Percentiles rank a stretch among this genome's conserved stretches.
Conservation (phyloP, 1,140 invertebrate genomes). For the Potamilus streckersoni region DNA sequence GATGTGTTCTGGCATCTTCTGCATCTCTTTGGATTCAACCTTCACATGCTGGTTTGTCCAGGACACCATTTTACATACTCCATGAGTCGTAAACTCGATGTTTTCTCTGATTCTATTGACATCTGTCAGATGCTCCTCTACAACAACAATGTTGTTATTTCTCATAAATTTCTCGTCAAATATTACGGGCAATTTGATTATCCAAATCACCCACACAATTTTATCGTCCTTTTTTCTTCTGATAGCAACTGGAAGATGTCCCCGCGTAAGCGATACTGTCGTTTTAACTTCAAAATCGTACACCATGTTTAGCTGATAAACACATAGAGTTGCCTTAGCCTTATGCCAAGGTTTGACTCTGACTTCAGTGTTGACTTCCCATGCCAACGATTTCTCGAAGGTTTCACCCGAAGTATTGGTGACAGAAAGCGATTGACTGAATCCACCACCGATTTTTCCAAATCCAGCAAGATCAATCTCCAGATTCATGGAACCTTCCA, state of each 20-base stretch:
- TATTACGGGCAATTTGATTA: constrained; percentile 7
- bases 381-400: constrained; percentile 16
- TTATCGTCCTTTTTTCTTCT: constrained; percentile 19
- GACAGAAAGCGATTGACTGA: constrained; percentile 15
- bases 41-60: constrained; percentile 28
- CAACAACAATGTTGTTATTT: constrained; percentile 4
- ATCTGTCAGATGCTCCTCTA: neutral
- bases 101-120: constrained; percentile 1
- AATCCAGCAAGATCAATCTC: constrained; percentile 19
- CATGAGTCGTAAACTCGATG: constrained; percentile 16
- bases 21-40: constrained; percentile 12
- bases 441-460: constrained; percentile 16
- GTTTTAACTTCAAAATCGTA: constrained; percentile 21
- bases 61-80: constrained; percentile 18
- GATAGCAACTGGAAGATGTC: constrained; percentile 13
- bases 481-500: constrained; percentile 25
- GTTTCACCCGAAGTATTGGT: constrained; percentile 25
- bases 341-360: constrained; percentile 12
- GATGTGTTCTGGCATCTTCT: neutral
- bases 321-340: constrained; percentile 18
- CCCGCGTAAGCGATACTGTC: constrained; percentile 8
- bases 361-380: constrained; percentile 27
- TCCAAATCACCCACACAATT: constrained; percentile 6
- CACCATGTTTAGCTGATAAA: constrained; percentile 12
- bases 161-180: constrained; percentile 14